phyloP scores from a whole-genome alignment of 2,888 invertebrate species.

The Andricus curvator region DNA sequence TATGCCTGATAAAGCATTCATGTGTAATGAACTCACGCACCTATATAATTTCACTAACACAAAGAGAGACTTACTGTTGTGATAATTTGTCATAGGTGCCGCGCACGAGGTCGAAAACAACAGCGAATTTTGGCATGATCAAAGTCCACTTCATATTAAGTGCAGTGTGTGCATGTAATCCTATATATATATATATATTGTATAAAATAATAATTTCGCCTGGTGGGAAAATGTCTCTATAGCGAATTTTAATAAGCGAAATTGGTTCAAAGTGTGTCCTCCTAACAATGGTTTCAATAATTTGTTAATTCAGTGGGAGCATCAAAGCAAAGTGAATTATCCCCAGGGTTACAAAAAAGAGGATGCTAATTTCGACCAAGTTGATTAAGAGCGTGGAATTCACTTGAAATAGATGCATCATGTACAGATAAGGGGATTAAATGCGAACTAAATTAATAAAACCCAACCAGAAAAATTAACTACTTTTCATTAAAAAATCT shows the following conservation, averaged over 20 bases:
- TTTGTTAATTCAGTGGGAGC: background rate
- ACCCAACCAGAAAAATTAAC: no score
- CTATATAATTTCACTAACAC: background rate
- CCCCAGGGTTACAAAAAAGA: background rate
- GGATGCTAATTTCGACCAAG: background rate
- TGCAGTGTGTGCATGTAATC: slow-evolving; percentile 2
- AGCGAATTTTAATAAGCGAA: background rate
- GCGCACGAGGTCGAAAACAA: slow-evolving; percentile 8
- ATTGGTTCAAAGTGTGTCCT: background rate
- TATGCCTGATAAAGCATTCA: slow-evolving; percentile 8
- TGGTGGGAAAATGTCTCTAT: background rate
- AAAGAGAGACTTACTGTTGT: background rate
- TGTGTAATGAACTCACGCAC: background rate
- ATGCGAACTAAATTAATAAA: no score
- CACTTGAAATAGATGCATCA: background rate
- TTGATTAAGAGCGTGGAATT: background rate
- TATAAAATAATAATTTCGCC: background rate
- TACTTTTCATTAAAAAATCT: no score
- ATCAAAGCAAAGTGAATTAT: background rate
- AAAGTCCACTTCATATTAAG: slow-evolving; percentile 31
- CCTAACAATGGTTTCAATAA: background rate
- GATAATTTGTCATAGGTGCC: slow-evolving; percentile 21
- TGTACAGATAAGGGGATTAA: no score
- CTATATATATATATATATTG: background rate
- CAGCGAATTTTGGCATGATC: slow-evolving; percentile 21